phyloP scores from a whole-genome alignment of 2,113 vertebrate genomes.

The Erinaceus europaeus region DNA sequence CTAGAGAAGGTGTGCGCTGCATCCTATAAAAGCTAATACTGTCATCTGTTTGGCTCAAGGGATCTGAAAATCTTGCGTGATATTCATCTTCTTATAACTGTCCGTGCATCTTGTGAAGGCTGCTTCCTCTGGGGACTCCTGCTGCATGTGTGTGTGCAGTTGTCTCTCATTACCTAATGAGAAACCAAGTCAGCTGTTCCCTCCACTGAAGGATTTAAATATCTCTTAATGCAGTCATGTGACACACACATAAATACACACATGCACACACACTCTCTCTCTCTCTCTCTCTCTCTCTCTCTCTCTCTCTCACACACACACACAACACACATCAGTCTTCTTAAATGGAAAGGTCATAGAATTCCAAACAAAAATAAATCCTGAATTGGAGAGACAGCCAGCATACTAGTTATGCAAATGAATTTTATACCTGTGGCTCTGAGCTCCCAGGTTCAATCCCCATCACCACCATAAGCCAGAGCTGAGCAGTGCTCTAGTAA shows the following conservation, averaged over 20 bases:
- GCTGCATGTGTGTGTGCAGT: background rate
- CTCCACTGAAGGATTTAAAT: conserved; percentile 6
- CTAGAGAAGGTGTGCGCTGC: background rate
- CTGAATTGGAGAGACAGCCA: no score
- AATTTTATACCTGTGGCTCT: no score
- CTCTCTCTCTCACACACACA: no score
- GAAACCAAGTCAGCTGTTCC: conserved; percentile 5
- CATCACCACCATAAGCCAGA: no score
- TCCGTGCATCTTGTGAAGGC: background rate
- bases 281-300: no score
- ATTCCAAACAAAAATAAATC: background rate
- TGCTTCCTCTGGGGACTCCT: background rate
- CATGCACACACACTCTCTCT: no score
- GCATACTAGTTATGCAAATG: no score
- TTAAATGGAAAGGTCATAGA: conserved; percentile 3
- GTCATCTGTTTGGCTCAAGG: background rate
- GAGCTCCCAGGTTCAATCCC: no score
- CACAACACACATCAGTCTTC: background rate
- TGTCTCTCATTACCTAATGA: conserved; percentile 1
- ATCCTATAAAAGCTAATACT: background rate
- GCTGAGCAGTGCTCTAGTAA: no score
- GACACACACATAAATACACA: background rate
- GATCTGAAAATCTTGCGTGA: conserved; percentile 10
- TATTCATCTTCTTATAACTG: conserved; percentile 10
- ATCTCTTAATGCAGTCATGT: background rate